phyloP scores from a whole-genome alignment of 2,888 invertebrate genomes.

The Heliconius sara region DNA sequence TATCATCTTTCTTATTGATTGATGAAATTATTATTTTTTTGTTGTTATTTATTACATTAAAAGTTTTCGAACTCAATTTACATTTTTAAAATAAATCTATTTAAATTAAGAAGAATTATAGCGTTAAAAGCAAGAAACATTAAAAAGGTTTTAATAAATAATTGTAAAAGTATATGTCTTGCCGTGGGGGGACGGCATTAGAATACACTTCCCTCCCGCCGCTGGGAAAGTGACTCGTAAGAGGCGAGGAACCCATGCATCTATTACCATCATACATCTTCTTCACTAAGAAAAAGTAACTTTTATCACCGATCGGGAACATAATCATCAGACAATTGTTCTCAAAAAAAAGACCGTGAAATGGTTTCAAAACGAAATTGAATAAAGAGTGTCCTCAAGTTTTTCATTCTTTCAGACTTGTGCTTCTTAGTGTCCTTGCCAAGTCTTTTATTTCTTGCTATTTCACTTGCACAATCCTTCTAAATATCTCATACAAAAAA shows the following conservation, averaged over 20 bases:
- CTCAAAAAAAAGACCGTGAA: neutral
- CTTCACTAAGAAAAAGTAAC: neutral
- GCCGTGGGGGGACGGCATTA: conserved; percentile 20
- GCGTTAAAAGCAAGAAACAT: too few relatives aligned
- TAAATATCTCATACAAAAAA: neutral
- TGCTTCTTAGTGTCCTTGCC: neutral
- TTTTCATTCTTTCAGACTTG: neutral
- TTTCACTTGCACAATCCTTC: neutral
- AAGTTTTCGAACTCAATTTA: too few relatives aligned
- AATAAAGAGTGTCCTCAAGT: neutral
- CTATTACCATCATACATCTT: neutral
- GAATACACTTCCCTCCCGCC: conserved; percentile 11
- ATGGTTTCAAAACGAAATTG: neutral
- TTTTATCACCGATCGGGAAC: neutral
- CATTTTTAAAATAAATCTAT: too few relatives aligned
- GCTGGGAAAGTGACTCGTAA: conserved; percentile 20
- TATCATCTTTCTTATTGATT: too few relatives aligned
- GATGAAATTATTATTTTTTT: too few relatives aligned
- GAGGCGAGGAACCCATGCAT: conserved; percentile 18
- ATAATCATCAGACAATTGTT: neutral
- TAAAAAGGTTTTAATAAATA: too few relatives aligned
- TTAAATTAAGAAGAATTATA: too few relatives aligned
- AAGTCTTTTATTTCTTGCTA: neutral
- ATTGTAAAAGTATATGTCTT: too few relatives aligned
- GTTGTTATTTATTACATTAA: too few relatives aligned